Evolutionary conservation across 1,140 invertebrate genomes (phyloP).

Genomic region (Platorchestia sp.): DNA sequence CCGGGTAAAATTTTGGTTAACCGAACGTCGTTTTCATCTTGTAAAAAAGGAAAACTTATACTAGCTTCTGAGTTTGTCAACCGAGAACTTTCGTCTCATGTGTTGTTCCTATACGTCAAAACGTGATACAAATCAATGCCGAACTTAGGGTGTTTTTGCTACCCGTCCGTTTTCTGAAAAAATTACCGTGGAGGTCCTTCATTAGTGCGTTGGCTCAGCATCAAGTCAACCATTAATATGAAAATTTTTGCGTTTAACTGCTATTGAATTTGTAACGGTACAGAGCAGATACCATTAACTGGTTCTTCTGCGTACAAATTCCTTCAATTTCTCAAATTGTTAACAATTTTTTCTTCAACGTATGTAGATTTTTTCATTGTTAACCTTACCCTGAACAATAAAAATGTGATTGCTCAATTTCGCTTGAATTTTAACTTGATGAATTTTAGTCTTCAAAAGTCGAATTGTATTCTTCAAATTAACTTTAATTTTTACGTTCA

Average conservation of each 20-base stretch:
- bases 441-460: no score
- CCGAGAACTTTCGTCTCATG: not conserved
- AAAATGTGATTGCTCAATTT: not conserved
- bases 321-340: not conserved
- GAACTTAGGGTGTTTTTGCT: not conserved
- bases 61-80: no score
- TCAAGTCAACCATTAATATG: not conserved
- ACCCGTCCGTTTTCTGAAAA: not conserved
- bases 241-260: not conserved
- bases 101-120: not conserved
- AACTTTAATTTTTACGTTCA: not conserved
- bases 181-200: not conserved
- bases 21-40: not conserved
- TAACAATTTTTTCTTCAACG: not conserved
- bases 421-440: no score
- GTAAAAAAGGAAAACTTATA: not conserved
- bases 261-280: not conserved
- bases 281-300: not conserved
- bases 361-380: not conserved
- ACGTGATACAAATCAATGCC: not conserved
- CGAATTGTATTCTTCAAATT: no score
- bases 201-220: no score
- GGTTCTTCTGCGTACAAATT: not conserved
- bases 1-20: not conserved
- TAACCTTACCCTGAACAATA: not conserved